phyloP scores from a whole-genome alignment of 2,888 invertebrate genomes.

The Loripinus fragilis region DNA sequence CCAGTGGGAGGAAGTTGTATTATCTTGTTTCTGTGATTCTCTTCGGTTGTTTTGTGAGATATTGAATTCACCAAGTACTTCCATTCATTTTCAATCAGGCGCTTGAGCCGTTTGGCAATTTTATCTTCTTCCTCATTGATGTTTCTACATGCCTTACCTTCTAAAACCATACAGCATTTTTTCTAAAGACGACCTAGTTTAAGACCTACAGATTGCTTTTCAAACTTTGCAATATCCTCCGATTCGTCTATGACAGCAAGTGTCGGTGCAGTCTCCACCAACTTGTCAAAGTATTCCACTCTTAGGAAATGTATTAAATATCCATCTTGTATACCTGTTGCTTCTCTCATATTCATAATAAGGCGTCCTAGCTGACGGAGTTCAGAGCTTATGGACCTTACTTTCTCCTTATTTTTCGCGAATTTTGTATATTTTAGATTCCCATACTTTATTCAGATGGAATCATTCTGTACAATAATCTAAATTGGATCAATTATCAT shows the following conservation, averaged over 20 bases:
- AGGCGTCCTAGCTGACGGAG: background rate
- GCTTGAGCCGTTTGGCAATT: background rate
- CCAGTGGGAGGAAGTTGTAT: background rate
- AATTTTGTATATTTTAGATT: background rate
- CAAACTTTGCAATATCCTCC: background rate
- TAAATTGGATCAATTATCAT: background rate
- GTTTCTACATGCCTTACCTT: background rate
- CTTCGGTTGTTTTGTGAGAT: background rate
- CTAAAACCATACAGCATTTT: slow-evolving; percentile 2
- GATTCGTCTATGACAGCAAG: background rate
- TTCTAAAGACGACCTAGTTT: background rate
- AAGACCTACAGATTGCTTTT: background rate
- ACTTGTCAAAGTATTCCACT: background rate
- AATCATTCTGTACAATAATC: background rate
- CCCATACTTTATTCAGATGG: background rate
- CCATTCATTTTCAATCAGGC: background rate
- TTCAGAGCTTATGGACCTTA: background rate
- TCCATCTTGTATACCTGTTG: background rate
- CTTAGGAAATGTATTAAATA: background rate
- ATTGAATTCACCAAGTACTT: background rate
- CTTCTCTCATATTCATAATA: background rate
- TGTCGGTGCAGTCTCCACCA: background rate
- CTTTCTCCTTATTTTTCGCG: background rate
- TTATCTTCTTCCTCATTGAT: background rate
- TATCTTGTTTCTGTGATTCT: background rate